Conservation (phyloP, 2,888 invertebrate species). For the Corythucha ciliata region DNA sequence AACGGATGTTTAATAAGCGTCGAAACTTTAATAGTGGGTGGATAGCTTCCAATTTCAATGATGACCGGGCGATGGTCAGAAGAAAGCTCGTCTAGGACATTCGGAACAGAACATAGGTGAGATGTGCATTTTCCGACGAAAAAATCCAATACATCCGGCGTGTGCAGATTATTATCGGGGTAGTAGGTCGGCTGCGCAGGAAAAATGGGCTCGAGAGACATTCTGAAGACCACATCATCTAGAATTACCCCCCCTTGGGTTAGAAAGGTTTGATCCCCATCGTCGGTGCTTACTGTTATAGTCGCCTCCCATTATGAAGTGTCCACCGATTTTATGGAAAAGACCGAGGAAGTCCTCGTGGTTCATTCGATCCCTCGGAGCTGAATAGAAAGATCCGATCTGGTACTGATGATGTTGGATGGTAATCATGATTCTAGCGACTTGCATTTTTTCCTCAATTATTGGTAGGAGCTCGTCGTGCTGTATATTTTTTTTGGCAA, state of each 20-base stretch:
- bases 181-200: constrained; percentile 13
- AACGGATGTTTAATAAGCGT: constrained; percentile 9
- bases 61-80: constrained; percentile 16
- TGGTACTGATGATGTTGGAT: neutral
- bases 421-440: neutral
- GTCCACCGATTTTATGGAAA: neutral
- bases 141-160: constrained; percentile 11
- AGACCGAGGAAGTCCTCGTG: neutral
- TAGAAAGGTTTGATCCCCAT: constrained; percentile 4
- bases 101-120: neutral
- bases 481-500: neutral
- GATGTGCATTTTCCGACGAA: constrained; percentile 5
- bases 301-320: constrained; percentile 7
- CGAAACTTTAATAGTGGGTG: neutral
- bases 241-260: constrained; percentile 1
- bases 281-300: constrained; percentile 9
- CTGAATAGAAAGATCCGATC: constrained; percentile 11
- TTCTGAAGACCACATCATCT: constrained; percentile 1
- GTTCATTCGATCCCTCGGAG: constrained; percentile 7
- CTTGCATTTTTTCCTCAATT: constrained; percentile 7
- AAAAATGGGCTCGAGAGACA: constrained; percentile 10
- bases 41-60: constrained; percentile 7
- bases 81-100: constrained; percentile 4
- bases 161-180: neutral
- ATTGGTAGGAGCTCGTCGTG: constrained; percentile 5